Evolutionary conservation across 2,113 vertebrate species (phyloP).

Genomic region (Notothenia coriiceps): DNA sequence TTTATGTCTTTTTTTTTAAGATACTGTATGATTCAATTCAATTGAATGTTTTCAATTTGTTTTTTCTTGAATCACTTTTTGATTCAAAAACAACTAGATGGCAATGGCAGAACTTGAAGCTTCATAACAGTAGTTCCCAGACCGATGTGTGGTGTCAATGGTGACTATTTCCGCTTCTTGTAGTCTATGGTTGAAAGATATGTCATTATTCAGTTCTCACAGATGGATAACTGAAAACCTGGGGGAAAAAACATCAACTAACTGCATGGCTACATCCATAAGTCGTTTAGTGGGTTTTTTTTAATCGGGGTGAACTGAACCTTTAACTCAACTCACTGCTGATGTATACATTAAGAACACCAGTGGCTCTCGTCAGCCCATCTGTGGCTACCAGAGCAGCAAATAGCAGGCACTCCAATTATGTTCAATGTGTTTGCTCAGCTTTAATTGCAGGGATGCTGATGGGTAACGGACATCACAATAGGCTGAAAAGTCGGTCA

Average conservation of each 20-base stretch:
- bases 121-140: no score
- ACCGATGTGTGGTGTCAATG: no score
- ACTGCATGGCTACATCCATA: not conserved
- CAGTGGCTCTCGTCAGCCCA: not conserved
- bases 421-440: constrained; percentile 26
- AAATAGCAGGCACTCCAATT: constrained; percentile 20
- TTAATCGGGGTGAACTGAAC: not conserved
- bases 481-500: constrained; percentile 42
- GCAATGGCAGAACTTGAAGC: no score
- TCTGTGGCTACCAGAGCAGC: constrained; percentile 27
- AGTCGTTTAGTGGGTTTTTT: not conserved
- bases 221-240: not conserved
- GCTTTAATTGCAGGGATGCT: constrained; percentile 31
- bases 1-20: no score
- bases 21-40: no score
- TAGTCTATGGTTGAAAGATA: no score
- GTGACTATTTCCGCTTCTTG: no score
- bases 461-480: not conserved
- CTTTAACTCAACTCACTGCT: not conserved
- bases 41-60: no score
- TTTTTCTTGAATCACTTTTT: no score
- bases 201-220: not conserved
- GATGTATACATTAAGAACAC: not conserved
- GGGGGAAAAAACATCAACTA: not conserved
- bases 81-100: no score